Evolutionary conservation across 2,888 invertebrate species (phyloP), one percentile per base, ranked within the genome.

Genomic region (Eupithecia inturbata): DNA sequence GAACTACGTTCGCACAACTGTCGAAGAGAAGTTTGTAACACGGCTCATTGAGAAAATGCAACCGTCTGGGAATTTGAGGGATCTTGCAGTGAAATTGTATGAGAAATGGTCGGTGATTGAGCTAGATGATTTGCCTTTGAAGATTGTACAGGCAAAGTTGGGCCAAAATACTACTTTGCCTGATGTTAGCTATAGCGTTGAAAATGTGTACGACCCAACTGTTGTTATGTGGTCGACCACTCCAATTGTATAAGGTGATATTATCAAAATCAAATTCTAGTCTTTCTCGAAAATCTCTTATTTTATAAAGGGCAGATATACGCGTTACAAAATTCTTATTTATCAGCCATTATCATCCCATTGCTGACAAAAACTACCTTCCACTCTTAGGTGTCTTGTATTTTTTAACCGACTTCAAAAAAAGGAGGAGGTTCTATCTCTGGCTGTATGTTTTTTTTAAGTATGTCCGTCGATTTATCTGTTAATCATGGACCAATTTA

Each of bases 21-120:
- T 94, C 0, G 94, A 94, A 78, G 82, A 85, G 72, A 80, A 73
- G 68, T 92, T 91, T 76, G 69, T 85, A 49, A 79, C 79, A 2
- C 73, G 75, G 0, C 28, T 77, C 4, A 85, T 89, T 14, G 26
- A 75, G 1, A 22, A 60, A 5, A 60, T 80, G 1, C 68, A 76
- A 0, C 77, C 78, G 0, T 4, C 64, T 0, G 39, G 62, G 3
- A 78, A 83, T 57, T 39, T 83, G 0, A 78, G 64, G 67, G 71
- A 31, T 5, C 19, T 85, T 0, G 91, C 92, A 1, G 62, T 82
- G 16, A 67, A 72, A 6, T 71, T 94, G 19, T 93, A 90, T 76
- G 82, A 86, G 75, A 94, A 93, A 80, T 94, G 93, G 93, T 88
- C 85, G 0, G 82, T 81, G 70, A 82, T 89, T 0, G 89, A 87